phyloP scores from a whole-genome alignment of 2,888 invertebrate species.

The Synergus laeviventris region DNA sequence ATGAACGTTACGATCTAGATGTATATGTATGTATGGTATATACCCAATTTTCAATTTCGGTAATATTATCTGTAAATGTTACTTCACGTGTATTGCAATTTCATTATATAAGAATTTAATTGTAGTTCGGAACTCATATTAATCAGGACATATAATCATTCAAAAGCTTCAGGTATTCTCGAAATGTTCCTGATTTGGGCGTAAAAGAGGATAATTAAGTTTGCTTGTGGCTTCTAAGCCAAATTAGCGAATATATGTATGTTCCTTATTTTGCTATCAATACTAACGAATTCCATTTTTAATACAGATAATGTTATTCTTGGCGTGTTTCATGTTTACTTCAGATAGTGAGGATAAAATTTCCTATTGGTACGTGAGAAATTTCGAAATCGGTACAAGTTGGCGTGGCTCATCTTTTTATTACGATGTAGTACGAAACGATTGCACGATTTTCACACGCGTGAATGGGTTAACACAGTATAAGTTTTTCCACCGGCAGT shows the following conservation, averaged over 20 bases:
- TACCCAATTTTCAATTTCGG: too few species aligned
- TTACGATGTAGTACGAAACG: conserved; percentile 33
- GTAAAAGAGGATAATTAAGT: not conserved
- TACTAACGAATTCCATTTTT: not conserved
- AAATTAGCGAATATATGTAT: not conserved
- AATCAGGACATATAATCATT: too few species aligned
- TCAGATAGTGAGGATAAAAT: conserved; percentile 23
- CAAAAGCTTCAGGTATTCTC: not conserved
- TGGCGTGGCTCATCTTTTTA: conserved; percentile 8
- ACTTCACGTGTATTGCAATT: too few species aligned
- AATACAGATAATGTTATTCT: conserved; percentile 19
- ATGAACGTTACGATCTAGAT: too few species aligned
- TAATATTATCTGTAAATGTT: too few species aligned
- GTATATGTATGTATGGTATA: too few species aligned
- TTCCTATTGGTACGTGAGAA: conserved; percentile 37
- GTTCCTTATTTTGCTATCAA: not conserved
- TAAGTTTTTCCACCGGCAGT: conserved; percentile 26
- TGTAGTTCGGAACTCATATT: too few species aligned
- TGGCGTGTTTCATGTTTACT: conserved; percentile 18
- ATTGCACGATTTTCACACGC: conserved; percentile 55
- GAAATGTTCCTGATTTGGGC: not conserved
- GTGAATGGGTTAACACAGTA: conserved; percentile 49
- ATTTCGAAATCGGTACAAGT: conserved; percentile 32
- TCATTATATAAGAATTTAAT: too few species aligned
- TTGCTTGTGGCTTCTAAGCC: not conserved